Percentiles rank a stretch among this genome's conserved stretches.
These are phyloP conservation scores for Platyrinchus mystaceus DNA, from an alignment of 2,797 vertebrate genomes.

Conservation along the genomic window DNA sequence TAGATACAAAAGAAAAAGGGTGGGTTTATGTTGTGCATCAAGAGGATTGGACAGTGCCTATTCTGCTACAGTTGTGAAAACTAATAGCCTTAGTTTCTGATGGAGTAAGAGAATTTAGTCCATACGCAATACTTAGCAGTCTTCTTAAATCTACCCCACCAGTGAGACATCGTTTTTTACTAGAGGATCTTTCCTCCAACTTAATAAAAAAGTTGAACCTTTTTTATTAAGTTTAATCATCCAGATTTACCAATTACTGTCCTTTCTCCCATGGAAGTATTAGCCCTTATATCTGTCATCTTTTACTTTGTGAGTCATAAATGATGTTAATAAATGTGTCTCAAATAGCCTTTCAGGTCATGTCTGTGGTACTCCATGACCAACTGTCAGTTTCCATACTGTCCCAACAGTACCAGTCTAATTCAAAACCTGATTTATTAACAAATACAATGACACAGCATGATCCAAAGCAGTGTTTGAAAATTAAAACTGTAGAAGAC, in stretches of 20 bases:
- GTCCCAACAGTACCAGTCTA: background rate
- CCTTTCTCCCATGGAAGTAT: background rate
- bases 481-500: background rate
- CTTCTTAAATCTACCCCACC: background rate
- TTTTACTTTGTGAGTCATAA: background rate
- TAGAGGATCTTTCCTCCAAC: background rate
- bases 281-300: background rate
- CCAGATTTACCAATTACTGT: background rate
- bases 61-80: background rate
- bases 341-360: background rate
- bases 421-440: background rate
- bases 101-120: background rate
- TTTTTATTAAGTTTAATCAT: background rate
- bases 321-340: background rate
- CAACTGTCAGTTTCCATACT: background rate
- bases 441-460: background rate
- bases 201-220: background rate
- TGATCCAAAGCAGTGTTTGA: background rate
- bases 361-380: fast-evolving
- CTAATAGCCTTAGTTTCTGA: background rate
- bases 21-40: background rate
- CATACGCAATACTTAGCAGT: background rate
- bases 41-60: background rate
- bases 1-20: background rate
- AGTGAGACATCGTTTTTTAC: background rate